phyloP scores from a whole-genome alignment of 2,113 vertebrate species.

The Rhinolophus sinicus region DNA sequence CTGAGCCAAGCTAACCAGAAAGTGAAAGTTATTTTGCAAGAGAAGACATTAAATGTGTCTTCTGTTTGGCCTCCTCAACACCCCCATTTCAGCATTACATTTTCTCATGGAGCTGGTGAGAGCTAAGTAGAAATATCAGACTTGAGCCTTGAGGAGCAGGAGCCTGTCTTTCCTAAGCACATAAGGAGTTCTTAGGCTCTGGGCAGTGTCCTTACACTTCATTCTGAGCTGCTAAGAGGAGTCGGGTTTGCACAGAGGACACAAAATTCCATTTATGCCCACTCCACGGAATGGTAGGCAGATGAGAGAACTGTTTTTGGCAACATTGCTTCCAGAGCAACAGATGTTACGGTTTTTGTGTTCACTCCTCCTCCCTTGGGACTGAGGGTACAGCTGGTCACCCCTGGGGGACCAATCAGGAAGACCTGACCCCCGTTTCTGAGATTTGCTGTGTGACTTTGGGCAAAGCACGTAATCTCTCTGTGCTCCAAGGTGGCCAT shows the following conservation, averaged over 20 bases:
- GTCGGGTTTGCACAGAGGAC: neutral
- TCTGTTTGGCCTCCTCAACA: neutral
- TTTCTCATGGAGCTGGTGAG: neutral
- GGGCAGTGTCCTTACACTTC: neutral
- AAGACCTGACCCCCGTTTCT: neutral
- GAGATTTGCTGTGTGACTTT: neutral
- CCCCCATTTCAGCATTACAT: neutral
- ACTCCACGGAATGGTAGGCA: neutral
- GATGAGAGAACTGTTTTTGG: neutral
- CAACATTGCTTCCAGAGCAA: neutral
- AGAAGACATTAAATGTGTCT: neutral
- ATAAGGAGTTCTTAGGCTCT: neutral
- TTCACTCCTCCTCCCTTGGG: neutral
- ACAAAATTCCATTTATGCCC: neutral
- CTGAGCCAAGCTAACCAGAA: slow-evolving; percentile 37
- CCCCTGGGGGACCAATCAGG: neutral
- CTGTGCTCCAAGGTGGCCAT: neutral
- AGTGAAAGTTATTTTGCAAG: slow-evolving; percentile 23
- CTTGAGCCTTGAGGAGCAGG: neutral
- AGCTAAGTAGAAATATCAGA: neutral
- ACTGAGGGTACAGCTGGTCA: neutral
- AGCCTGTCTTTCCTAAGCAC: neutral
- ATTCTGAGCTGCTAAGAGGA: neutral
- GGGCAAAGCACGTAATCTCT: neutral
- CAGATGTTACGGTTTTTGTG: neutral